Evolutionary conservation across 2,797 vertebrate species (phyloP), one percentile per base, ranked within the genome.

Genomic region (Hemitrygon akajei): DNA sequence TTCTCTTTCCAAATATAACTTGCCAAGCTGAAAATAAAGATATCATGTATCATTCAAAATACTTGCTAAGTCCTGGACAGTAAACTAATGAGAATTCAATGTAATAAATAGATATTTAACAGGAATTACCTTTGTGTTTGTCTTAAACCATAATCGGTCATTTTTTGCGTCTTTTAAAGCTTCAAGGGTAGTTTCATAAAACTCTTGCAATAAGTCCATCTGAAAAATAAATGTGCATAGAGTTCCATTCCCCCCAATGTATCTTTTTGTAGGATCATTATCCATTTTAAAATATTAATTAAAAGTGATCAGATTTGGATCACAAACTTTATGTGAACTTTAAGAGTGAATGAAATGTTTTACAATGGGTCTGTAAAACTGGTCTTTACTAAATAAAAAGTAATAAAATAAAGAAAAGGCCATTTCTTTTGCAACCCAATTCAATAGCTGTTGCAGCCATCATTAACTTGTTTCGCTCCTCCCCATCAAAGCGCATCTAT

Each of bases 171-270:
- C 99, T 97, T 99, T 99, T 96, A 97, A 96, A 95, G 99, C 99
- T 95, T 99, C 99, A 96, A 99, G 95, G 76, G 99, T 99, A 94
- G 99, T 99, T 97, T 99, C 99, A 95, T 99, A 99, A 96, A 99
- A 99, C 97, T 99, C 99, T 96, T 99, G 99, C 95, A 99, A 97
- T 95, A 99, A 97, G 96, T 99, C 99, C 99, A 99, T 99, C 99
- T 99, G 96, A 66, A 82, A 93, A 95, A 10, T 96, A 0, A 94
- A 40, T 34, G 22, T 93, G 16, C 37, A 75, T 69, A 92, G 47
- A 93, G 37, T 56, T 93, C 25, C 91, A 93, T 58, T 76, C 91
- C 91, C 63, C 27, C 91, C 71, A 93, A 2, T n/a, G 22, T 56
- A 7, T 56, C 1, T 56, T 73, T 75, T n/a, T 27, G 71, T 20